Evolutionary conservation across 2,113 vertebrate species (phyloP).

Genomic region (Axis porcinus): DNA sequence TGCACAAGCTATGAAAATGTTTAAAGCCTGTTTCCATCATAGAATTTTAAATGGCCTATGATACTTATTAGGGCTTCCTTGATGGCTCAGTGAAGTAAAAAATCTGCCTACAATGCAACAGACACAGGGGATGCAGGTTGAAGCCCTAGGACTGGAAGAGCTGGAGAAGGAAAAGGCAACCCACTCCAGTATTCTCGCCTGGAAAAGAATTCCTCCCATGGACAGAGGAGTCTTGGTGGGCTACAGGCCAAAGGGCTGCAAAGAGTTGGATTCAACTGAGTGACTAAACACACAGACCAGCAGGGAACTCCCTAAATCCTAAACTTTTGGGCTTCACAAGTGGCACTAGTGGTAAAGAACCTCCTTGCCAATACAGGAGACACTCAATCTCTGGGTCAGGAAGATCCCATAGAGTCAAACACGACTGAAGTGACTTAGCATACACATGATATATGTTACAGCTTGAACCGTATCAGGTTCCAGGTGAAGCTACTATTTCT

Average conservation of each 20-base stretch:
- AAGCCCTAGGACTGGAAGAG: background rate
- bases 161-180: background rate
- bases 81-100: background rate
- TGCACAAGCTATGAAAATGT: background rate
- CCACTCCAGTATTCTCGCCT: background rate
- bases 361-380: background rate
- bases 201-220: background rate
- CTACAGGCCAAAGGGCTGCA: background rate
- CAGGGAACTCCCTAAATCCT: background rate
- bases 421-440: background rate
- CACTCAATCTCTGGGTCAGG: background rate
- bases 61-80: background rate
- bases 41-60: background rate
- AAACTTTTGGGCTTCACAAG: background rate
- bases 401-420: background rate
- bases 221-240: background rate
- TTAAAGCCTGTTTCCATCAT: background rate
- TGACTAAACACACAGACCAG: background rate
- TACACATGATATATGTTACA: background rate
- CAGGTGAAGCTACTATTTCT: background rate
- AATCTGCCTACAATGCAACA: background rate
- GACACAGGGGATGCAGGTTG: background rate
- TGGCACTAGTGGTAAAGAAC: background rate
- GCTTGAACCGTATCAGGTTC: background rate
- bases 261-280: background rate